phyloP scores from a whole-genome alignment of 2,888 invertebrate genomes.

The Hymenopus coronatus region DNA sequence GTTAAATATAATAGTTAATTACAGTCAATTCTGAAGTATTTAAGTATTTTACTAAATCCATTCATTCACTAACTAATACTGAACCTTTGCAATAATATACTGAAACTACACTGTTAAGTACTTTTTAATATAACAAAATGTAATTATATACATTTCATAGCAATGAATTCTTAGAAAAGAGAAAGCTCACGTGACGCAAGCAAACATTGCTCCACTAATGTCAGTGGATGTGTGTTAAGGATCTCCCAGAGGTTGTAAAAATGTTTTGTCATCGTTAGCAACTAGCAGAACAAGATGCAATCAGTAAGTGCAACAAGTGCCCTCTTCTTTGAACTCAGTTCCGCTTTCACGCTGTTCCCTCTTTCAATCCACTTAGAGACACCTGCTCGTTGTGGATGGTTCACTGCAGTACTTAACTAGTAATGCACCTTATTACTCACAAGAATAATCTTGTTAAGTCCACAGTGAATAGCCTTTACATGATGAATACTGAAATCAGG shows the following conservation, averaged over 20 bases:
- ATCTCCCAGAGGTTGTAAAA: not conserved
- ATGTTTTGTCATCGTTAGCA: not conserved
- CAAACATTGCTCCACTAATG: not conserved
- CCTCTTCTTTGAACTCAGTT: not conserved
- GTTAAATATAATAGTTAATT: too few species aligned
- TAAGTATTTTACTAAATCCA: too few species aligned
- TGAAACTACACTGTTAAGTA: too few species aligned
- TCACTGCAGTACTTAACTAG: not conserved
- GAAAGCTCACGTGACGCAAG: not conserved
- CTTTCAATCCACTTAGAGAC: not conserved
- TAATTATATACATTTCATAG: too few species aligned
- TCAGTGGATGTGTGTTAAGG: not conserved
- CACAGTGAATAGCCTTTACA: too few species aligned
- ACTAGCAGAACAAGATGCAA: not conserved
- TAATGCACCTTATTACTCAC: too few species aligned
- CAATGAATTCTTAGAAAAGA: not conserved
- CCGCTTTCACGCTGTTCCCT: not conserved
- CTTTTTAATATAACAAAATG: too few species aligned
- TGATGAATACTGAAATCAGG: too few species aligned
- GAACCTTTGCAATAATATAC: too few species aligned
- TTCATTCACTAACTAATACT: too few species aligned
- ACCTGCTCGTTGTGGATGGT: not conserved
- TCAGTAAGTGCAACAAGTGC: not conserved
- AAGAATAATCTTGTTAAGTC: too few species aligned
- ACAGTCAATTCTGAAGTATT: too few species aligned